Percentiles rank a stretch among this genome's conserved stretches.
Conservation (phyloP, 23 tunicate species). For the Halocynthia roretzi region DNA sequence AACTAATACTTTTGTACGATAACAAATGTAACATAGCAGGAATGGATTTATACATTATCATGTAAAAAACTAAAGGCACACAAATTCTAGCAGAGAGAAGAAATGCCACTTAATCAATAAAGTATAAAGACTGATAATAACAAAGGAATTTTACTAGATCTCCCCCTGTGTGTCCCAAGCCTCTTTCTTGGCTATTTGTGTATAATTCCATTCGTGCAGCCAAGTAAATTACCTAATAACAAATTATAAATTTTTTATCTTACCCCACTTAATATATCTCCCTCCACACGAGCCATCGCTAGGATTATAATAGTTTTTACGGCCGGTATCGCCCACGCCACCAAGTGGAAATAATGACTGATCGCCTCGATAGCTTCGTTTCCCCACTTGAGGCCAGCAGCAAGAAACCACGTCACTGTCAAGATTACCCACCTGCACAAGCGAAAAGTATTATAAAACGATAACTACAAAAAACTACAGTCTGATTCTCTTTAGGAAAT, state of each 20-base stretch:
- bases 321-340: conserved; percentile 93
- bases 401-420: conserved; percentile 93
- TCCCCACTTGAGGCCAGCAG: conserved; percentile 97
- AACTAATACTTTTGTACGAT: too few relatives aligned
- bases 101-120: too few relatives aligned
- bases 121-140: too few relatives aligned
- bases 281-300: conserved; percentile 70
- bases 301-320: conserved; percentile 68
- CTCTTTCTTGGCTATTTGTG: too few relatives aligned
- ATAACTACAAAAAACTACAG: neutral
- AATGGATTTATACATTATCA: too few relatives aligned
- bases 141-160: too few relatives aligned
- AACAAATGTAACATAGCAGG: too few relatives aligned
- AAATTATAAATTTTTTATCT: neutral
- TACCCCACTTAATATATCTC: conserved; percentile 88
- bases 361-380: conserved; percentile 80
- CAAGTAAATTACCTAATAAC: too few relatives aligned
- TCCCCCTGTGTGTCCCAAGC: too few relatives aligned
- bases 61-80: too few relatives aligned
- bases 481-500: neutral
- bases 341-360: conserved; percentile 85
- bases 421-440: conserved; percentile 86
- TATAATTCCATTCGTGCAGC: too few relatives aligned
- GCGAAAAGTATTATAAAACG: neutral
- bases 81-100: too few relatives aligned